Percentiles rank a stretch among this genome's conserved stretches.
phyloP scores from a whole-genome alignment of 2,797 vertebrate species.

The Calcarius lapponicus region DNA sequence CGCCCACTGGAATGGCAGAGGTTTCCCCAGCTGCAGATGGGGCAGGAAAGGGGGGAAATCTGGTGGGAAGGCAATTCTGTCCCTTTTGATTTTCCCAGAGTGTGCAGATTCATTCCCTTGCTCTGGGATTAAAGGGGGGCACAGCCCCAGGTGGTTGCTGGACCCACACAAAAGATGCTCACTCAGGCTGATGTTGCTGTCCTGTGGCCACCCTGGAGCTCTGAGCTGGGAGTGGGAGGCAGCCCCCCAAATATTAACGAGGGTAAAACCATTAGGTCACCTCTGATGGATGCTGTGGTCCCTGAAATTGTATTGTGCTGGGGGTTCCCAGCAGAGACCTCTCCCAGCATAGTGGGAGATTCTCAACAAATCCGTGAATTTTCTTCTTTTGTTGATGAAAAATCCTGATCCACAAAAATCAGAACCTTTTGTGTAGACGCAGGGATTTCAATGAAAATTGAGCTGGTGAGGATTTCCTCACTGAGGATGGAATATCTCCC shows the following conservation, averaged over 20 bases:
- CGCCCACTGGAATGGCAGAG: background rate
- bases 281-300: background rate
- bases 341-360: rapidly evolving
- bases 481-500: background rate
- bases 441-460: background rate
- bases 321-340: background rate
- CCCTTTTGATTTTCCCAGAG: constrained; percentile 10
- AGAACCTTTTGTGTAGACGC: background rate
- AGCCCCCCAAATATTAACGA: background rate
- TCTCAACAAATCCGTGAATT: background rate
- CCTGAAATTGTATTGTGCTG: background rate
- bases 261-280: background rate
- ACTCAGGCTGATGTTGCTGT: background rate
- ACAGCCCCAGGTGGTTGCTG: background rate
- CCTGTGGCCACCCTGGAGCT: background rate
- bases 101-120: background rate
- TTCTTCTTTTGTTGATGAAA: background rate
- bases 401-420: background rate
- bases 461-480: background rate
- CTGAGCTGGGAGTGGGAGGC: background rate
- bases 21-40: constrained; percentile 43
- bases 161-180: background rate
- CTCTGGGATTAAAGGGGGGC: background rate
- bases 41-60: background rate
- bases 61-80: constrained; percentile 14